phyloP scores from a whole-genome alignment of 2,797 vertebrate genomes.

The Coendou prehensilis region DNA sequence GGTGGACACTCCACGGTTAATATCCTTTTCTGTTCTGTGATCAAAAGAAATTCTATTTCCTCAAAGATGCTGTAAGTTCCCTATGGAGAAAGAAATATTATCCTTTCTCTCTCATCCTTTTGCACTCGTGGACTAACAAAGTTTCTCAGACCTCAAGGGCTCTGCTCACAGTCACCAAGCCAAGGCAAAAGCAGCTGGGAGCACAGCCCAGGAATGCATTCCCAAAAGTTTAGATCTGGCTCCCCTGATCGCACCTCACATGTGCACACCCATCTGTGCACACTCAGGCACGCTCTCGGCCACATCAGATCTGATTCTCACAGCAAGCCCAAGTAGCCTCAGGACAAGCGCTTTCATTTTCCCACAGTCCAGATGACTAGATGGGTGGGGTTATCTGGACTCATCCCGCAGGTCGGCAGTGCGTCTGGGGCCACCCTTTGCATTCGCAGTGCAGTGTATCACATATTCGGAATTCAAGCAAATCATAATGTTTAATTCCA shows the following conservation, averaged over 20 bases:
- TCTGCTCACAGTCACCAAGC: slow-evolving; percentile 56
- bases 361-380: not conserved
- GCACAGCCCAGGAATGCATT: slow-evolving; percentile 53
- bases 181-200: slow-evolving; percentile 67
- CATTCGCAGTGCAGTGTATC: not conserved
- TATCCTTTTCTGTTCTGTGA: slow-evolving; percentile 54
- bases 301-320: not conserved
- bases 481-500: not conserved
- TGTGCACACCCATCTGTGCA: not conserved
- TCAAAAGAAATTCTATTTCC: slow-evolving; percentile 79
- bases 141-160: slow-evolving; percentile 47
- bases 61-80: slow-evolving; percentile 78
- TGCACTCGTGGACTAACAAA: slow-evolving; percentile 57
- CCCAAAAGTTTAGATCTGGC: slow-evolving; percentile 57
- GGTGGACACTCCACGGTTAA: slow-evolving; percentile 66
- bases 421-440: not conserved
- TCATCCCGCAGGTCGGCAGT: not conserved
- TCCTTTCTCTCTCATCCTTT: slow-evolving; percentile 79
- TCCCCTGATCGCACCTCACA: not conserved
- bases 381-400: not conserved
- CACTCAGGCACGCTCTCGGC: not conserved
- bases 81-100: slow-evolving; percentile 83
- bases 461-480: not conserved
- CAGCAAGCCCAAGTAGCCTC: not conserved
- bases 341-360: not conserved